Evolutionary conservation across 2,113 vertebrate species (phyloP).

Genomic region (Ameiurus melas): DNA sequence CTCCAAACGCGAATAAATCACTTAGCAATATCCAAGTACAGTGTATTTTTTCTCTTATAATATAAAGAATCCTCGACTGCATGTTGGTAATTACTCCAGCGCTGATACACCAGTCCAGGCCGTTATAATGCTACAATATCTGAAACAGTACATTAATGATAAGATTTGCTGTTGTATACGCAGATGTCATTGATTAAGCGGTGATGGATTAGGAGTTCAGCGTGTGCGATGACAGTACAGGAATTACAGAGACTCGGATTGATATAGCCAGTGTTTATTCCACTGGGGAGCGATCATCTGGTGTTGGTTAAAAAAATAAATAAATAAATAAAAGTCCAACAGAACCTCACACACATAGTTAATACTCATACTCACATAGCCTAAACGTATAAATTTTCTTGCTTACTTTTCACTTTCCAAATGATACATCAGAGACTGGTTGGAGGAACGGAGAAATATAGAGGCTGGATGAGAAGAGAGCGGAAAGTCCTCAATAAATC

Average conservation of each 20-base stretch:
- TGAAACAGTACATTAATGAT: not conserved
- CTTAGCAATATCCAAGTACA: not conserved
- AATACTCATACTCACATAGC: slow-evolving; percentile 16
- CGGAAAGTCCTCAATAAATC: slow-evolving; percentile 73
- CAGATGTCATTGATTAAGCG: slow-evolving; percentile 3
- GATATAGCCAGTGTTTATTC: slow-evolving; percentile 16
- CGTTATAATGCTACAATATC: not conserved
- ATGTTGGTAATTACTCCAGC: not conserved
- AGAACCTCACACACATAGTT: slow-evolving; percentile 16
- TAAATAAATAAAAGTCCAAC: not conserved
- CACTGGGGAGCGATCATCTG: not conserved
- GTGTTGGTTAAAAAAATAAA: slow-evolving; percentile 18
- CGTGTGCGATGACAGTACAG: not conserved
- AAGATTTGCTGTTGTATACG: not conserved
- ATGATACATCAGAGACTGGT: slow-evolving; percentile 30
- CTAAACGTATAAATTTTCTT: slow-evolving; percentile 25
- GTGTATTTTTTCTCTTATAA: not conserved
- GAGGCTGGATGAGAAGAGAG: slow-evolving; percentile 30
- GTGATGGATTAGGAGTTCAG: not conserved
- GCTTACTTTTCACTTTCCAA: slow-evolving; percentile 30
- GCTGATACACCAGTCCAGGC: not conserved
- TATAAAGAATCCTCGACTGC: not conserved
- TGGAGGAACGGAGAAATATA: not conserved
- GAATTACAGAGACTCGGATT: slow-evolving; percentile 12
- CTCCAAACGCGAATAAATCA: not conserved